Conservation (phyloP, 2,113 vertebrate species). For the Trogon melanurus region DNA sequence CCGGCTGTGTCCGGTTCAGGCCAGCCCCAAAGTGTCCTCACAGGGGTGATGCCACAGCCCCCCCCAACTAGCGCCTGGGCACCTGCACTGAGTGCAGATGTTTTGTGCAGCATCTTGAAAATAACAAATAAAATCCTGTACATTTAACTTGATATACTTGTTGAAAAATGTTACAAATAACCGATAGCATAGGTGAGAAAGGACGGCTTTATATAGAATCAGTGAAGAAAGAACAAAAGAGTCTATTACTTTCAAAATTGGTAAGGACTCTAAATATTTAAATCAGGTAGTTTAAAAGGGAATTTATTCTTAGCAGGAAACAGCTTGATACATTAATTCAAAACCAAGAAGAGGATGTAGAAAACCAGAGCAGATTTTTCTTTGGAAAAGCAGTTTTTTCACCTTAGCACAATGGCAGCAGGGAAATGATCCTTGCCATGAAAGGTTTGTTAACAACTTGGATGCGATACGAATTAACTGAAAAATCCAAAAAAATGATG, state of each 20-base stretch:
- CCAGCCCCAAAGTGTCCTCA: rapidly evolving
- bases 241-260: neutral
- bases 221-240: neutral
- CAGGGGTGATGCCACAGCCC: rapidly evolving
- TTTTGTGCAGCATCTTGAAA: neutral
- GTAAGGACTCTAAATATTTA: neutral
- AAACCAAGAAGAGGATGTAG: neutral
- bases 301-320: neutral
- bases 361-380: neutral
- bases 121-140: neutral
- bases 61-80: neutral
- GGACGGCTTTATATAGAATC: neutral
- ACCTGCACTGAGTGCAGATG: neutral
- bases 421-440: neutral
- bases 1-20: rapidly evolving
- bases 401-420: neutral
- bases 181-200: neutral
- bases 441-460: neutral
- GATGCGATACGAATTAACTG: neutral
- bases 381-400: neutral
- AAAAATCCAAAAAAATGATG: neutral
- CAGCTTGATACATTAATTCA: neutral
- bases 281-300: neutral
- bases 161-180: neutral
- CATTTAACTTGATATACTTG: neutral